Percentiles rank a stretch among this genome's conserved stretches.
phyloP scores from a whole-genome alignment of 2,888 invertebrate genomes.

The Dysmachus trigonus region DNA sequence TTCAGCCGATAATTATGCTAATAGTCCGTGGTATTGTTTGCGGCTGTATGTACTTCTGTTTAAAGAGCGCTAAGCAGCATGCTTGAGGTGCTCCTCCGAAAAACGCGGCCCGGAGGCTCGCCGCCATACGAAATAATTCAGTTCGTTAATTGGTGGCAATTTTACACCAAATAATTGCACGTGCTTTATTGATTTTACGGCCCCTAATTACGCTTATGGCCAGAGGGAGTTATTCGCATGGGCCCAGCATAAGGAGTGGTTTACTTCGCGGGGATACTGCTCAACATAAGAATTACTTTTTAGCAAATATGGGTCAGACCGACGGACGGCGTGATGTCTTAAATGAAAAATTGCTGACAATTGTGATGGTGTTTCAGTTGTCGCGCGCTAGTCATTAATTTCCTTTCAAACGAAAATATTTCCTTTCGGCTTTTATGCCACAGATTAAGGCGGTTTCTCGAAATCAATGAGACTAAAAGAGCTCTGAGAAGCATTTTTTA shows the following conservation, averaged over 20 bases:
- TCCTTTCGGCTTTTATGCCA: not conserved
- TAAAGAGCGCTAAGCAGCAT: not conserved
- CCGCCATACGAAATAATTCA: not conserved
- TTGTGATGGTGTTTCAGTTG: not conserved
- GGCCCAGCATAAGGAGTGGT: not conserved
- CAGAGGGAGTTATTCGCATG: not conserved
- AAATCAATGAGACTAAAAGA: not conserved
- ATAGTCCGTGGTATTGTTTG: constrained; percentile 26
- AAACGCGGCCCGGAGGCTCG: not conserved
- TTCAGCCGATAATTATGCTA: constrained; percentile 24
- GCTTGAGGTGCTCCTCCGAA: not conserved
- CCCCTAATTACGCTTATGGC: not conserved
- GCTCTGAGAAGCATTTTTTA: not conserved
- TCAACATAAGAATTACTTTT: not conserved
- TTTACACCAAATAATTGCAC: constrained; percentile 32
- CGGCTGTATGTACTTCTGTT: not conserved
- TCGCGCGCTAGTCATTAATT: not conserved
- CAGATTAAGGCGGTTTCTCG: not conserved
- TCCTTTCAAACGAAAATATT: not conserved
- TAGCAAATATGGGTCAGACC: not conserved
- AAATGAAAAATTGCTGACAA: not conserved
- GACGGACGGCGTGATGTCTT: not conserved
- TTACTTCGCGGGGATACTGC: not conserved
- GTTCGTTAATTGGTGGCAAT: constrained; percentile 13
- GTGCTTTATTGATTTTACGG: constrained; percentile 10